Base-by-base conservation (phyloP, 1,140 invertebrate species). In the Leptinotarsa lineolata region DNA sequence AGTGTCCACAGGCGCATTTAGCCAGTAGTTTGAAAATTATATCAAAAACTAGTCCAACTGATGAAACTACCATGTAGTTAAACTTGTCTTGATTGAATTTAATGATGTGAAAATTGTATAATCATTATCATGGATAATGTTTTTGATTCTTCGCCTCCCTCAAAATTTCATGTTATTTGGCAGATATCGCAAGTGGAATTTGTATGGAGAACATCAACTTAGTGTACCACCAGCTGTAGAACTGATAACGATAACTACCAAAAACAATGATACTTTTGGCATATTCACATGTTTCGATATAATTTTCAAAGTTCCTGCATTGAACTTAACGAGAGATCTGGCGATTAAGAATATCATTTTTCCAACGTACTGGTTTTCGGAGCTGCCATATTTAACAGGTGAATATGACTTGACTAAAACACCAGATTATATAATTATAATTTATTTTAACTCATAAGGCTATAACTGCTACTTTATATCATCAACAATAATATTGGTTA, bases 211-310 rank as follows among this genome's bases (percentile, higher is more conserved):
- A 78, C 22, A 72, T 0, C 80, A 82, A 5, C 85, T 89, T 15
- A 87, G 87, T 67, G 84, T 78, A 30, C 89, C 90, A 18, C 66
- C 77, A 13, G 74, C 81, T 72, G 66, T 78, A 13, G 76, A 83
- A 75, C 45, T 87, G 0, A 83, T 86, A 0, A 87, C 84, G 3
- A 95, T 96, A 72, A 83, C 85, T 5, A 95, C 94, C 0, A 93
- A 95, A 82, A 96, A 96, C 78, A 91, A 91, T 4, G 92, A 94
- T 0, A 90, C 86, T 20, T 96, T 97, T 81, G 94, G 94, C 1
- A 85, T 90, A 1, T 87, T 94, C 46, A 91, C 89, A 68, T 93
- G 93, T 76, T 93, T 94, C 77, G 94, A 96, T 81, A 86, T 95
- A n/a, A 75, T 94, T 1, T 92, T 92, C 79, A 77, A 88, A 58